Conservation (phyloP, 2,888 invertebrate genomes). For the Trisateles emortualis region DNA sequence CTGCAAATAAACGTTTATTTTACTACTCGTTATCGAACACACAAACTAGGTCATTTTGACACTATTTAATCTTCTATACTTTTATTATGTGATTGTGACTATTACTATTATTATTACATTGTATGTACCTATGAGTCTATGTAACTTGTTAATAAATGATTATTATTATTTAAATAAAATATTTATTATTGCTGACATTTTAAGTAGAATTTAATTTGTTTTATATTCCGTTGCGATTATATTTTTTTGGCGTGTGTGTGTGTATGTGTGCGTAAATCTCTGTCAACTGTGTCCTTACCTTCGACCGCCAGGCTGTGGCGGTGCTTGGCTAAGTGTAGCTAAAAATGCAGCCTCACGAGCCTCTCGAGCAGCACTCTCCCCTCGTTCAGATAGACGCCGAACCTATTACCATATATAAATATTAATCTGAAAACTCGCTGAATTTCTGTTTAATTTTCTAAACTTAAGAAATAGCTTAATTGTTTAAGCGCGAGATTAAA, state of each 20-base stretch:
- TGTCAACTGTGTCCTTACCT: conserved; percentile 56
- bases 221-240: too few species aligned
- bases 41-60: too few species aligned
- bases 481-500: conserved; percentile 10
- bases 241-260: neutral
- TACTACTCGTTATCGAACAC: too few species aligned
- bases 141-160: too few species aligned
- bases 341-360: conserved; percentile 94
- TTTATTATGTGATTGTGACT: too few species aligned
- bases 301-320: conserved; percentile 91
- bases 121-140: too few species aligned
- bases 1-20: conserved; percentile 68
- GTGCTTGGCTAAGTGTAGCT: conserved; percentile 92
- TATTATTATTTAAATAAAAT: too few species aligned
- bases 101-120: too few species aligned
- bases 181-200: too few species aligned
- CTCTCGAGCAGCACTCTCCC: conserved; percentile 91
- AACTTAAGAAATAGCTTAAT: conserved; percentile 4
- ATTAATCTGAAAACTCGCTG: conserved; percentile 2
- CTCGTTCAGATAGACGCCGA: conserved; percentile 92
- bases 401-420: conserved; percentile 77
- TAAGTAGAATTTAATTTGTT: too few species aligned
- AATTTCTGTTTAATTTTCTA: conserved; percentile 4
- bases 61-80: too few species aligned
- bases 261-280: neutral